phyloP scores from a whole-genome alignment of 2,888 invertebrate genomes.

The Eueremaeus valkanovi region DNA sequence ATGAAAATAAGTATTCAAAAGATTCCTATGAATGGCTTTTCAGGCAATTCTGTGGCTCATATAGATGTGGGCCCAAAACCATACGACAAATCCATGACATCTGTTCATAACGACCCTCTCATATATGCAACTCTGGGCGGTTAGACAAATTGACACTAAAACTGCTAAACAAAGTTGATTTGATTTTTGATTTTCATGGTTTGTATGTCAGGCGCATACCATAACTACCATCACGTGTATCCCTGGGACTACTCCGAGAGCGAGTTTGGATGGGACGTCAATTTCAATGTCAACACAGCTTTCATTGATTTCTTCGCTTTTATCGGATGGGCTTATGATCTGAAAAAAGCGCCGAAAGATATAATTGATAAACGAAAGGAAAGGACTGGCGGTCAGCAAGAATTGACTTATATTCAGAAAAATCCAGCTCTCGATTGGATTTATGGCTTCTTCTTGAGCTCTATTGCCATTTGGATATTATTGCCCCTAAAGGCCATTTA shows the following conservation, averaged over 20 bases:
- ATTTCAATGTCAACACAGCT: constrained; percentile 34
- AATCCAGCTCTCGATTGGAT: constrained; percentile 29
- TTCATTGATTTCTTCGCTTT: constrained; percentile 3
- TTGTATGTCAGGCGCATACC: constrained; percentile 33
- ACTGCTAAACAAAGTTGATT: neutral
- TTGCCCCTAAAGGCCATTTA: neutral
- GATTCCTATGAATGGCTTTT: neutral
- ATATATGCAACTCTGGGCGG: constrained; percentile 35
- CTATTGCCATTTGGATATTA: constrained; percentile 28
- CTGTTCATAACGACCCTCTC: neutral
- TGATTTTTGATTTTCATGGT: no score
- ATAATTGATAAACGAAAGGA: constrained; percentile 21
- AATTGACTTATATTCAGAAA: neutral
- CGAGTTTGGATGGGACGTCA: constrained; percentile 28
- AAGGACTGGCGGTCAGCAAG: neutral
- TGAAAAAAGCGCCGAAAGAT: constrained; percentile 26
- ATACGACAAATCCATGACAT: constrained; percentile 24
- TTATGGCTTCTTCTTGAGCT: constrained; percentile 29
- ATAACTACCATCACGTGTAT: constrained; percentile 31
- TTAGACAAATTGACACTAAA: neutral
- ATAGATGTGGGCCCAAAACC: neutral
- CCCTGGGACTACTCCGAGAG: constrained; percentile 35
- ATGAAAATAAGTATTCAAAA: neutral
- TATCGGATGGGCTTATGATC: constrained; percentile 34
- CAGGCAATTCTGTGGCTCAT: constrained; percentile 38